These are phyloP conservation scores for Cinclus cinclus DNA, from an alignment of 2,113 vertebrate genomes.

Conservation along the genomic window DNA sequence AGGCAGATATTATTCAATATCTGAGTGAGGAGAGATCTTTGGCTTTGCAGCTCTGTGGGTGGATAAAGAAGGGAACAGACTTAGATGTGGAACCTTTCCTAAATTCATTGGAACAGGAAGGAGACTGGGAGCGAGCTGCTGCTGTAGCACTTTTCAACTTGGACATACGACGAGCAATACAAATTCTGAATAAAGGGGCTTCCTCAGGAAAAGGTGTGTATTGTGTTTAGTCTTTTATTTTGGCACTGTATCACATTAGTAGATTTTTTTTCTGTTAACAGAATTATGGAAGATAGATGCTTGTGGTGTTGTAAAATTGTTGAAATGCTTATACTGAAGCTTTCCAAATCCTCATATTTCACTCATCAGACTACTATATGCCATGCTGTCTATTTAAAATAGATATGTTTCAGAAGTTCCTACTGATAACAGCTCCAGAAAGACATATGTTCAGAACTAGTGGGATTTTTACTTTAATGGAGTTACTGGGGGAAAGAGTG, in stretches of 20 bases:
- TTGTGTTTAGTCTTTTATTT: neutral
- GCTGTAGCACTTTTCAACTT: slow-evolving; percentile 96
- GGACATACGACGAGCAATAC: slow-evolving; percentile 94
- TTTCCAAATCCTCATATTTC: neutral
- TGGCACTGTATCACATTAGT: neutral
- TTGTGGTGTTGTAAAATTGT: neutral
- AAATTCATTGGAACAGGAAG: slow-evolving; percentile 89
- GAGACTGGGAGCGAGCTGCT: slow-evolving; percentile 94
- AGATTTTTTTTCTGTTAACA: neutral
- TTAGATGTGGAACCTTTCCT: slow-evolving; percentile 90
- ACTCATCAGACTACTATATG: neutral
- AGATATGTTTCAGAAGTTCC: neutral
- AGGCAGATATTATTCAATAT: slow-evolving; percentile 85
- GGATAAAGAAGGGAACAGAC: slow-evolving; percentile 90
- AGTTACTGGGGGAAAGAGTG: neutral
- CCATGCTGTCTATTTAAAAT: neutral
- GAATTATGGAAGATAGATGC: neutral
- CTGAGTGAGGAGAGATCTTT: slow-evolving; percentile 92
- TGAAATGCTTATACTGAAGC: neutral
- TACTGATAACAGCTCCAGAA: neutral
- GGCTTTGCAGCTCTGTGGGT: slow-evolving; percentile 93
- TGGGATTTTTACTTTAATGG: neutral
- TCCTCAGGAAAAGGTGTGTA: slow-evolving; percentile 85
- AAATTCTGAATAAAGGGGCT: slow-evolving; percentile 95
- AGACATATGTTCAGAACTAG: neutral